phyloP scores from a whole-genome alignment of 2,113 vertebrate genomes.

The Callorhinus ursinus region DNA sequence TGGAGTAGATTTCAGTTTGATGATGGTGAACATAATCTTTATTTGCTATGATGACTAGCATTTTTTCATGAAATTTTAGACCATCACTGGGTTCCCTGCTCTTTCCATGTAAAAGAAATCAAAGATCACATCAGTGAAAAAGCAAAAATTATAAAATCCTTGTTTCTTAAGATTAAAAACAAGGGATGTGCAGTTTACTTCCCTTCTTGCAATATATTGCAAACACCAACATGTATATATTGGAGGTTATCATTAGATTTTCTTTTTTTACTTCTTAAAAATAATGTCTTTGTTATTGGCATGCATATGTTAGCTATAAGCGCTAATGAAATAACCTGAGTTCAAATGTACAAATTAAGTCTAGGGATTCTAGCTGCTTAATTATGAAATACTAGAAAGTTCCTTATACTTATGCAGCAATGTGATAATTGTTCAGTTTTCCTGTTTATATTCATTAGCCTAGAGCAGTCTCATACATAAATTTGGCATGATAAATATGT shows the following conservation, averaged over 20 bases:
- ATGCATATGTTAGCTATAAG: constrained; percentile 81
- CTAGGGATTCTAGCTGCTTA: not conserved
- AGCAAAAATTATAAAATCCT: constrained; percentile 37
- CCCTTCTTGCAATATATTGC: constrained; percentile 27
- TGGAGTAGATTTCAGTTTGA: not conserved
- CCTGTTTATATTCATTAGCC: not conserved
- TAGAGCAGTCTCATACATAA: not conserved
- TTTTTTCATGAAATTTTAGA: not conserved
- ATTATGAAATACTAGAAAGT: not conserved
- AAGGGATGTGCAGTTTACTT: not conserved
- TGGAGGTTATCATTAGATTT: constrained; percentile 82
- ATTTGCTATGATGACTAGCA: not conserved
- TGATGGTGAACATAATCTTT: not conserved
- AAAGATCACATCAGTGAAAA: constrained; percentile 45
- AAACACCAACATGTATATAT: constrained; percentile 54
- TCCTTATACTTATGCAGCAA: not conserved
- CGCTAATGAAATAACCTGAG: not conserved
- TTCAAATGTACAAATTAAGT: not conserved
- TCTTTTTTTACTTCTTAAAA: constrained; percentile 86
- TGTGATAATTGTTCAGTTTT: not conserved
- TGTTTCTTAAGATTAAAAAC: constrained; percentile 76
- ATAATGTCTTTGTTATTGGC: constrained; percentile 85
- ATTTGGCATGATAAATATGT: not conserved
- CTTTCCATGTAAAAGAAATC: constrained; percentile 29
- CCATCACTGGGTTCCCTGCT: not conserved